These are phyloP conservation scores for Alethe castanea DNA, from an alignment of 2,113 vertebrate genomes.

Conservation along the genomic window DNA sequence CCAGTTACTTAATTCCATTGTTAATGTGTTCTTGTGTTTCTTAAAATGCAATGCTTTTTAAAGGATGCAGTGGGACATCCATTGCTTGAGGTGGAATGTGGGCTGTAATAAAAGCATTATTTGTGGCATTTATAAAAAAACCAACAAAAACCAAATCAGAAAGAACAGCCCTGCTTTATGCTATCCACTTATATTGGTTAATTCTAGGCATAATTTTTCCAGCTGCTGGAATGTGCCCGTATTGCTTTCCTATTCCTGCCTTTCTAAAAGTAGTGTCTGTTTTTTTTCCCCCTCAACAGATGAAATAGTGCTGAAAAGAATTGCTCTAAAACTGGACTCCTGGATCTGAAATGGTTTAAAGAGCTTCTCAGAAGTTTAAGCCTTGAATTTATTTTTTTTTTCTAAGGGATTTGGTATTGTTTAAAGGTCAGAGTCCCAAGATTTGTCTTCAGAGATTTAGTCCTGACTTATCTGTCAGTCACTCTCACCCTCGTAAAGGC, in stretches of 20 bases:
- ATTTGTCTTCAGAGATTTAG: constrained; percentile 19
- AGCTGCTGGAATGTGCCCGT: neutral
- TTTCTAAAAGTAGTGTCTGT: neutral
- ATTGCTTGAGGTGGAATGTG: neutral
- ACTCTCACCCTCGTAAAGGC: neutral
- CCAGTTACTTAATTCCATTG: constrained; percentile 31
- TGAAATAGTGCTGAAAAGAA: neutral
- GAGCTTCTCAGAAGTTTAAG: neutral
- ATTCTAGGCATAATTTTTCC: constrained; percentile 4
- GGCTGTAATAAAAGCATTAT: neutral
- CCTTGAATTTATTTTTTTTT: neutral
- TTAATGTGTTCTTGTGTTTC: constrained; percentile 1
- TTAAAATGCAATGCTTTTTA: neutral
- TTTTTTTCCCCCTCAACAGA: neutral
- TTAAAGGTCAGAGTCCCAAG: constrained; percentile 31
- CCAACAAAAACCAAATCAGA: neutral
- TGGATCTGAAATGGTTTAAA: neutral
- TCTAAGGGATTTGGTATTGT: neutral
- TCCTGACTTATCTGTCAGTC: constrained; percentile 24
- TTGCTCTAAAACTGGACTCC: neutral
- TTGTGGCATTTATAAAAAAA: neutral
- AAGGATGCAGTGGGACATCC: neutral
- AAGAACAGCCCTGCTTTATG: neutral
- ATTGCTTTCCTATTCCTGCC: neutral
- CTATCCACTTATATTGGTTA: neutral